Evolutionary conservation across 2,797 vertebrate genomes (phyloP).

Genomic region (Cirrhinus molitorella): DNA sequence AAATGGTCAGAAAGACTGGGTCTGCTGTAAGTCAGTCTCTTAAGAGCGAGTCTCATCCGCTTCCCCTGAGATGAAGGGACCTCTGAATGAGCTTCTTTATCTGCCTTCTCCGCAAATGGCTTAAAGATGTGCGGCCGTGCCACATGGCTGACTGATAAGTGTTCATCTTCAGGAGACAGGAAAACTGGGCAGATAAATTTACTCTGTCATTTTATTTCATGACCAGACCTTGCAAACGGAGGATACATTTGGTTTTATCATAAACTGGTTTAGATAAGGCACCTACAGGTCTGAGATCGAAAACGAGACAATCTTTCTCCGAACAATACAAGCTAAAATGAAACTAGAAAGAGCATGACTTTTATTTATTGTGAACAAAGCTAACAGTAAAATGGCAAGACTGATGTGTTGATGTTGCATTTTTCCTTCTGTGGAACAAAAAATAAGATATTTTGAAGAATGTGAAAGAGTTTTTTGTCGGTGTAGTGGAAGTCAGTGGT

Average conservation of each 20-base stretch:
- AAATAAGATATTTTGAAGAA: neutral
- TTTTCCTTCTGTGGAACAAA: neutral
- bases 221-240: constrained; percentile 54
- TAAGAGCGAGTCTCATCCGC: constrained; percentile 41
- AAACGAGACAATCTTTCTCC: constrained; percentile 26
- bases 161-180: constrained; percentile 50
- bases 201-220: constrained; percentile 57
- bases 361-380: neutral
- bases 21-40: constrained; percentile 26
- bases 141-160: constrained; percentile 52
- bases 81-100: constrained; percentile 60
- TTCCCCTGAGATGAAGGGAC: constrained; percentile 43
- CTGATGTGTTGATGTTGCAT: neutral
- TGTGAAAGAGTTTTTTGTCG: neutral
- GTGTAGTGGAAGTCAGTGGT: neutral
- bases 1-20: neutral
- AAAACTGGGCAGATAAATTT: constrained; percentile 60
- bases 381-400: neutral
- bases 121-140: constrained; percentile 62
- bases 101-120: constrained; percentile 58
- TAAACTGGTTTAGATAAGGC: constrained; percentile 59
- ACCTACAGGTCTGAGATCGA: constrained; percentile 39
- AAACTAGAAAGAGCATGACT: neutral
- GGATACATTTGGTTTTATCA: constrained; percentile 58
- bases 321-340: constrained; percentile 17